These are phyloP conservation scores for Oostethus manadensis DNA, from an alignment of 2,113 vertebrate genomes.

Conservation along the genomic window DNA sequence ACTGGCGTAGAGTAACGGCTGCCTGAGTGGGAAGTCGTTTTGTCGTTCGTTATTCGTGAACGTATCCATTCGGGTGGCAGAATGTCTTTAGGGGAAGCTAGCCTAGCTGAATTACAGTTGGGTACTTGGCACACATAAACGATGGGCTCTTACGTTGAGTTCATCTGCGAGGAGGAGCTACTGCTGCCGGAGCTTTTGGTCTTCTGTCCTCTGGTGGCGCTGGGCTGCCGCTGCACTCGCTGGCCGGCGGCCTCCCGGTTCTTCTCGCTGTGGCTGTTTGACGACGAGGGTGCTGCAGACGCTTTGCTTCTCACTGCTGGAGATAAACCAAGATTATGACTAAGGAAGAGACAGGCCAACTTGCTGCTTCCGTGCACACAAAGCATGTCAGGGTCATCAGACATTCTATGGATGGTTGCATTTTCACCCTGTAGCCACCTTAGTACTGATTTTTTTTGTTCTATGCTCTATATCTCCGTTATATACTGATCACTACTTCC, in stretches of 20 bases:
- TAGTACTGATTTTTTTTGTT: too few species aligned
- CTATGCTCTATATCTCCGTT: too few species aligned
- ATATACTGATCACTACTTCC: too few species aligned
- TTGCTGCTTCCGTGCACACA: too few species aligned
- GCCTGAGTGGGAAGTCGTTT: too few species aligned
- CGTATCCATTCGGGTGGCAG: too few species aligned
- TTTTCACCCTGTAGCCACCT: too few species aligned
- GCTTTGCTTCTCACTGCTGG: slow-evolving; percentile 77
- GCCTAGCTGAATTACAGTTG: too few species aligned
- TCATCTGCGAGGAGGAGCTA: slow-evolving; percentile 73
- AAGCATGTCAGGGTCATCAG: neutral
- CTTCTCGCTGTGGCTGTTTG: slow-evolving; percentile 66
- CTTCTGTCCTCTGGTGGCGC: slow-evolving; percentile 79
- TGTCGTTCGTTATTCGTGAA: too few species aligned
- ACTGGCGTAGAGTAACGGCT: too few species aligned
- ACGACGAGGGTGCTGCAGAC: slow-evolving; percentile 19
- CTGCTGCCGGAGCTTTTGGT: slow-evolving; percentile 78
- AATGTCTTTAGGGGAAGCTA: too few species aligned
- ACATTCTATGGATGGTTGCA: neutral
- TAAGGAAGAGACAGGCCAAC: neutral
- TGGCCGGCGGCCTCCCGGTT: slow-evolving; percentile 72
- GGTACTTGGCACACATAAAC: too few species aligned
- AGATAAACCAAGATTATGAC: neutral
- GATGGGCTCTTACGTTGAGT: slow-evolving; percentile 44
- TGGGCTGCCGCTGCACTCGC: slow-evolving; percentile 81